Percentiles rank a stretch among this genome's conserved stretches.
These are phyloP conservation scores for Myotis pilosus DNA, from an alignment of 2,797 vertebrate species.

Conservation along the genomic window DNA sequence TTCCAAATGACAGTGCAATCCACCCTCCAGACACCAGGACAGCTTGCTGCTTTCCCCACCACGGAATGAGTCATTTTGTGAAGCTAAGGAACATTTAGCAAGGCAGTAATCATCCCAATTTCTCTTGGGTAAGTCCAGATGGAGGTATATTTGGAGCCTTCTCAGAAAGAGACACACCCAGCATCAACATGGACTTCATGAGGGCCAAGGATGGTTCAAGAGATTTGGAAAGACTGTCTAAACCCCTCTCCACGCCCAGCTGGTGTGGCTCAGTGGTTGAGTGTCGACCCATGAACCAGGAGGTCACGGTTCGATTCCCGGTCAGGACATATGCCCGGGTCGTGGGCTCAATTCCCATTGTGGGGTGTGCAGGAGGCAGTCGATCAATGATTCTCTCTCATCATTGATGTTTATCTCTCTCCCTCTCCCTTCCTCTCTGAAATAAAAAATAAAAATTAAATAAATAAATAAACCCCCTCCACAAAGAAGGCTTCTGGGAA, in stretches of 20 bases:
- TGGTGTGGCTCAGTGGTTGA: too few species aligned
- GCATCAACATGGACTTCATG: background rate
- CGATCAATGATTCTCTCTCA: too few species aligned
- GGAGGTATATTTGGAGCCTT: background rate
- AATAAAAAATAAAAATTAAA: too few species aligned
- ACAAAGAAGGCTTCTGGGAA: background rate
- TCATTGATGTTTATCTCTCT: too few species aligned
- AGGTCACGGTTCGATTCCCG: too few species aligned
- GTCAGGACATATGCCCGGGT: too few species aligned
- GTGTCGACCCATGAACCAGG: too few species aligned
- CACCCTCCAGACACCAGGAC: background rate
- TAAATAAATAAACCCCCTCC: background rate
- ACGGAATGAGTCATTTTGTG: conserved; percentile 37
- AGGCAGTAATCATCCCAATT: background rate
- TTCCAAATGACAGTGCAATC: background rate
- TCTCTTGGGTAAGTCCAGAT: conserved; percentile 35
- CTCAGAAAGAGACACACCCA: background rate
- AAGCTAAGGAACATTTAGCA: background rate
- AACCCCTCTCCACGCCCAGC: background rate
- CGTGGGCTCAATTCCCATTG: too few species aligned
- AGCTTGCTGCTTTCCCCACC: background rate
- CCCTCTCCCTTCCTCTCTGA: too few species aligned
- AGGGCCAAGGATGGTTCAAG: background rate
- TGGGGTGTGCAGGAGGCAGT: too few species aligned
- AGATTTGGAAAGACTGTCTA: background rate